Base-by-base conservation (phyloP, 2,888 invertebrate species). In the Mesorhabditis belari region DNA sequence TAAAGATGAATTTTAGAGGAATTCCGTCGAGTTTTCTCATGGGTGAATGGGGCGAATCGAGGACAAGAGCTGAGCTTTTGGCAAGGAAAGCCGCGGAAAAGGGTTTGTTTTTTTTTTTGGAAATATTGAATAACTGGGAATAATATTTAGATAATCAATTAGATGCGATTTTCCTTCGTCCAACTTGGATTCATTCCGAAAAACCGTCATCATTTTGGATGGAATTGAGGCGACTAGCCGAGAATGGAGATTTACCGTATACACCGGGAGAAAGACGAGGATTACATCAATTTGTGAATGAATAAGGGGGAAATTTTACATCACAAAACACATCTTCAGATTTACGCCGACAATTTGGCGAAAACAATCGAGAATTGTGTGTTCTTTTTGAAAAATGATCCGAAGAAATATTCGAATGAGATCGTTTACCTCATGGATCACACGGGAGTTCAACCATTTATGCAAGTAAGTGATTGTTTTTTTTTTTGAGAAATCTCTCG, bases 341-440 rank as follows among this genome's bases (percentile, higher is more conserved):
- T 75, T 19, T 76, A 76, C 62, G 77, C 72, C 5, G 77, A 75
- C 9, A 75, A 74, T 51, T 58, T 77, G 55, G 75, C 73, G 19
- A 64, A 56, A 5, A 65, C 76, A 19, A 64, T 72, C 28, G 73
- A 67, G 24, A 65, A 67, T 23, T 63, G 68, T n/a, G 64, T 77
- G 58, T 61, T 67, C 24, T 29, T 60, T 23, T 62, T 77, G 49
- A 27, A 65, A 1, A 57, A 54, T n/a, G 60, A 70, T 23, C 66
- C 74, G 2, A 51, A 55, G 49, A 63, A 57, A 25, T 67, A 58
- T 56, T 64, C 67, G 29, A 74, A 71, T 53, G 76, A 77, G 35
- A 67, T 72, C 27, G 72, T 77, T 28, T 77, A 75, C 55, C 74
- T 74, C 50, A 69, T 74, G 75, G 77, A 77, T 58, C 65, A 72